Base-by-base conservation (phyloP, 2,797 vertebrate genomes). In the Gallinago solitaria region DNA sequence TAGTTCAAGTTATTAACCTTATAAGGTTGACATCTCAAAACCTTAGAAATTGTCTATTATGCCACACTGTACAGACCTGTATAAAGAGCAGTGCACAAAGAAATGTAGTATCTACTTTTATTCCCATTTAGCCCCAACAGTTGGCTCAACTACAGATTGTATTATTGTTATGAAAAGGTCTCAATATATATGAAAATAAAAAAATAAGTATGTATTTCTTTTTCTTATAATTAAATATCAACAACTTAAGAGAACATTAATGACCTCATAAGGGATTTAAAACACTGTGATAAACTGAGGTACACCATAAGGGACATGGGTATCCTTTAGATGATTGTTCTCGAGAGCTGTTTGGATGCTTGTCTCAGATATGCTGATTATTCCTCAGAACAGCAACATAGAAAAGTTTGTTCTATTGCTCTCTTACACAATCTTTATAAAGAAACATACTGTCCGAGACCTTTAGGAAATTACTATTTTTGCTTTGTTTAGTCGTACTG, bases 351-450 rank as follows among this genome's bases (percentile, higher is more conserved):
- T 56, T 92, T 76, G 41, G 63, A 27, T 67, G 60, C 51, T 68
- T 87, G 15, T 59, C 20, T 90, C 28, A 33, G 32, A 81, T 83
- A 65, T 1, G 0, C 37, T 80, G 67, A 84, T 96, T 83, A 75
- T 74, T 79, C 51, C 83, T 85, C 83, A 85, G 68, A 92, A 94
- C 37, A 90, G 60, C 77, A 93, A 85, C 21, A 7, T 30, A 47
- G 51, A 45, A 47, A 79, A 82, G 94, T 89, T 69, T 61, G 17
- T 89, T 90, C 88, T 63, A 30, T 78, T 91, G 70, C 83, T 51
- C 45, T 95, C 81, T 90, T 76, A 95, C 89, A 69, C 75, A 76
- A 45, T 74, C 74, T 89, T n/a, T 84, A 74, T 82, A 84, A 87
- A 87, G 91, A 87, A 89, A 73, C 57, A 8, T 63, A 61, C 33